Evolutionary conservation across 2,797 vertebrate genomes (phyloP).

Genomic region (Euthynnus affinis): DNA sequence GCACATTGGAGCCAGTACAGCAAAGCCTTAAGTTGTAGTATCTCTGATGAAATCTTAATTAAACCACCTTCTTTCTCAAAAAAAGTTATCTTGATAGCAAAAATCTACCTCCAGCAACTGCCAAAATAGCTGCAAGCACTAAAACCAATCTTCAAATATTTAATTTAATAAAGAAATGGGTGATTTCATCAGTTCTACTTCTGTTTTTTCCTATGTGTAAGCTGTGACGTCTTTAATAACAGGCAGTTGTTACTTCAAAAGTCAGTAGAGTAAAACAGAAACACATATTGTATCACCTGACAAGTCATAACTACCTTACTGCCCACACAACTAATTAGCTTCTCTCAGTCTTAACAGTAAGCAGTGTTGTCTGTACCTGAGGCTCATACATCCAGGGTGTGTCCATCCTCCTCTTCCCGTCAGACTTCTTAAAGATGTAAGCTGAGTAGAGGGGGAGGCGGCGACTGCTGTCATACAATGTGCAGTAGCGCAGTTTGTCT

Average conservation of each 20-base stretch:
- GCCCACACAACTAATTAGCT: neutral
- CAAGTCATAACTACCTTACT: neutral
- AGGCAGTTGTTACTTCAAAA: no score
- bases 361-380: constrained; percentile 71
- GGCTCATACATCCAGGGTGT: constrained; percentile 87
- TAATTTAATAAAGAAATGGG: neutral
- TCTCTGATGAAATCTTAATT: neutral
- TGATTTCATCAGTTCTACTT: neutral
- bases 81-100: neutral
- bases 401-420: constrained; percentile 80
- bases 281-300: no score
- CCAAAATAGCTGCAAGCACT: neutral
- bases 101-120: no score
- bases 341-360: neutral
- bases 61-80: neutral
- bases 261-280: neutral
- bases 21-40: neutral
- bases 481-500: constrained; percentile 78
- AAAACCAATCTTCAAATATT: neutral
- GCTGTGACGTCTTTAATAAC: neutral
- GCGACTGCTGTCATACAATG: constrained; percentile 75
- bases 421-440: constrained; percentile 84
- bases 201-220: neutral
- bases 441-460: constrained; percentile 81
- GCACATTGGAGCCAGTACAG: no score